These are phyloP conservation scores for Cerastoderma edule DNA, from an alignment of 2,888 invertebrate genomes.

Conservation along the genomic window DNA sequence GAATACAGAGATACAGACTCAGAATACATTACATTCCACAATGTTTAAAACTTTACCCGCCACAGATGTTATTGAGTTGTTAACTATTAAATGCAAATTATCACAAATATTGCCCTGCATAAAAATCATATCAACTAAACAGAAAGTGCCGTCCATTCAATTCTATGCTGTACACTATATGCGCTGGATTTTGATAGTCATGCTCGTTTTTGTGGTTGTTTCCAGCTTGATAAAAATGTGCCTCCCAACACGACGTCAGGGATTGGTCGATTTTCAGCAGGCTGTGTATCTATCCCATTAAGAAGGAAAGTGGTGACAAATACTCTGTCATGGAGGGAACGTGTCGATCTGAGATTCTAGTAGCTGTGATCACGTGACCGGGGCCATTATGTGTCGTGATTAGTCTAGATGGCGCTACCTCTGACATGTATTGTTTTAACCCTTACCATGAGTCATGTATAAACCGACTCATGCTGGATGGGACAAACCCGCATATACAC, in stretches of 20 bases:
- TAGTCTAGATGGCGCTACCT: conserved; percentile 22
- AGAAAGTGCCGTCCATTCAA: background rate
- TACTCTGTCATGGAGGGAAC: conserved; percentile 10
- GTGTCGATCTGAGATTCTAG: conserved; percentile 14
- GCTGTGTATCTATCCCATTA: background rate
- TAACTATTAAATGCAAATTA: too few relatives aligned
- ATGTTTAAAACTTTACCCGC: too few relatives aligned
- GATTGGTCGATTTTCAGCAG: background rate
- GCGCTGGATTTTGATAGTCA: background rate
- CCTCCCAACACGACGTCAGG: background rate
- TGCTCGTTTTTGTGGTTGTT: too few relatives aligned
- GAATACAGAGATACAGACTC: too few relatives aligned
- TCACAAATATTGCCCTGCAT: too few relatives aligned
- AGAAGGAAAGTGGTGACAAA: conserved; percentile 13
- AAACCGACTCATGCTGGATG: too few relatives aligned
- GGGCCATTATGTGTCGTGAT: conserved; percentile 14
- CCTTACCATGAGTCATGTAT: too few relatives aligned
- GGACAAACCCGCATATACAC: background rate
- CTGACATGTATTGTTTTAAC: conserved; percentile 9
- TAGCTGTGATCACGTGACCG: conserved; percentile 10
- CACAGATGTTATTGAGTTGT: too few relatives aligned
- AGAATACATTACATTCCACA: too few relatives aligned
- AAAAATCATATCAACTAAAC: background rate
- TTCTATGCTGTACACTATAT: background rate
- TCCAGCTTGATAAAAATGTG: background rate